Evolutionary conservation across 2,797 vertebrate species (phyloP).

Genomic region (Poeciliopsis paucimaculata): DNA sequence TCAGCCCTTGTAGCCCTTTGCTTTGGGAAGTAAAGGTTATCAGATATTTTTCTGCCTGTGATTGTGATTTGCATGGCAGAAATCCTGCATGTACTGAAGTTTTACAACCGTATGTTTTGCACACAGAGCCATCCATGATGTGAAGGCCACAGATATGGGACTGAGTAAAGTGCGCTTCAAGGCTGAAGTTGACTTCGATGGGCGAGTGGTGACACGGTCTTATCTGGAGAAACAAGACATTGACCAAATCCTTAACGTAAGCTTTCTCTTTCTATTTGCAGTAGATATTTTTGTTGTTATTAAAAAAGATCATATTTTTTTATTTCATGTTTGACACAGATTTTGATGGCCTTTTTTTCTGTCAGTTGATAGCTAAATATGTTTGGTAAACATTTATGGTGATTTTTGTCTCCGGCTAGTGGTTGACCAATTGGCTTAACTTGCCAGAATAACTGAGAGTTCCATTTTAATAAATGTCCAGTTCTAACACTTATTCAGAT

Average conservation of each 20-base stretch:
- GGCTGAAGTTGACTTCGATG: slow-evolving; percentile 98
- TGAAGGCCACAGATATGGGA: slow-evolving; percentile 97
- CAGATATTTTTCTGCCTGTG: background rate
- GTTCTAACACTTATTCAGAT: background rate
- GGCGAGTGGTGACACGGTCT: slow-evolving; percentile 94
- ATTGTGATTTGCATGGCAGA: background rate
- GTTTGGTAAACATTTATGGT: background rate
- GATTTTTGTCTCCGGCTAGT: background rate
- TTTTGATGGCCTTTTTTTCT: background rate
- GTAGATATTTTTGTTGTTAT: background rate
- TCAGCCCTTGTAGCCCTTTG: background rate
- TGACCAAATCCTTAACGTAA: slow-evolving; percentile 92
- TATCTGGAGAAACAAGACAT: slow-evolving; percentile 99
- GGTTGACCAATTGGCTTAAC: background rate
- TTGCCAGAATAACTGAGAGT: background rate
- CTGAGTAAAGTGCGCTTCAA: slow-evolving; percentile 98
- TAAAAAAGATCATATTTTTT: background rate
- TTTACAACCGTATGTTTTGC: slow-evolving; percentile 6
- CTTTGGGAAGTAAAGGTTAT: background rate
- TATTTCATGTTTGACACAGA: background rate
- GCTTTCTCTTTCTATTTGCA: slow-evolving; percentile 41
- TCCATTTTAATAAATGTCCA: background rate
- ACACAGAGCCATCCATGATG: slow-evolving; percentile 96
- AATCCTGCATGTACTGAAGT: background rate
- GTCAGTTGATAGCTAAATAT: background rate